Percentiles rank a stretch among this genome's conserved stretches.
These are phyloP conservation scores for Mesoclemmys tuberculata DNA, from an alignment of 2,113 vertebrate species.

Conservation along the genomic window DNA sequence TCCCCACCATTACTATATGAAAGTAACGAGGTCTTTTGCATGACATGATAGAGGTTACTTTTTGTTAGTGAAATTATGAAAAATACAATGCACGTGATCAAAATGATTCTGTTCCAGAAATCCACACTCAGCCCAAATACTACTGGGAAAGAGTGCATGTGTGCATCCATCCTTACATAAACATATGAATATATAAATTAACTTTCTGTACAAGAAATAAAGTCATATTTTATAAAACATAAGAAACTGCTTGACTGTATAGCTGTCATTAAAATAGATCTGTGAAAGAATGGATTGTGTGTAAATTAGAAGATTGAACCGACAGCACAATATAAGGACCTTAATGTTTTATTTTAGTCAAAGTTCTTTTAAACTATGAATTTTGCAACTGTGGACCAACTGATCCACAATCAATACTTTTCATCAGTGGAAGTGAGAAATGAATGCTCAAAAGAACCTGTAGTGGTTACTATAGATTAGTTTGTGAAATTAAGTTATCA, in stretches of 20 bases:
- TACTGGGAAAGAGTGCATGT: neutral
- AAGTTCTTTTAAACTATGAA: neutral
- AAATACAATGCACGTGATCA: constrained; percentile 33
- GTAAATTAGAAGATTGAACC: constrained; percentile 4
- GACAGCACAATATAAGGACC: neutral
- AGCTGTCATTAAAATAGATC: neutral
- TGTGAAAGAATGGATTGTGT: neutral
- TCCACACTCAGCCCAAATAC: neutral
- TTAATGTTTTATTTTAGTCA: neutral
- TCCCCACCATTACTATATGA: neutral
- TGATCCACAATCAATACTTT: neutral
- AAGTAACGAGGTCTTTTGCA: constrained; percentile 34
- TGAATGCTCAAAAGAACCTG: neutral
- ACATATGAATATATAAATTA: neutral
- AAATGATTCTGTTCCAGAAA: neutral
- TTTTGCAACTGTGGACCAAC: neutral
- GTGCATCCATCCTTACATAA: neutral
- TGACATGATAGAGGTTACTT: neutral
- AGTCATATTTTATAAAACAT: neutral
- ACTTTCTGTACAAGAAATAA: neutral
- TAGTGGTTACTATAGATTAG: neutral
- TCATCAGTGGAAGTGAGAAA: neutral
- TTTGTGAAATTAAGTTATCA: neutral
- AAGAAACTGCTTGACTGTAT: neutral
- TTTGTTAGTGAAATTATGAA: neutral